Percentiles rank a stretch among this genome's conserved stretches.
phyloP scores from a whole-genome alignment of 2,888 invertebrate genomes.

The Mythimna lalbum region DNA sequence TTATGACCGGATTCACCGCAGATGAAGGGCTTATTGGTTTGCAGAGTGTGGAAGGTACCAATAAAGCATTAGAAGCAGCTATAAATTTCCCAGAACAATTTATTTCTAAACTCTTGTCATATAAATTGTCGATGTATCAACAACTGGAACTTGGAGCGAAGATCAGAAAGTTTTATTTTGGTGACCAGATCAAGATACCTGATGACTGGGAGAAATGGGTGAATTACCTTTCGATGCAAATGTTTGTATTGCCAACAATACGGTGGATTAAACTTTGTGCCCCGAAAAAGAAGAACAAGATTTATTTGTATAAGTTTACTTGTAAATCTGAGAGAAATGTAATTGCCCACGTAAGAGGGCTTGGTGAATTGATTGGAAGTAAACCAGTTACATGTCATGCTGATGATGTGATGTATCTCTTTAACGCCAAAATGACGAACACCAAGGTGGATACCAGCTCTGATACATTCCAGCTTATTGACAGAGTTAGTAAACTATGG shows the following conservation, averaged over 20 bases:
- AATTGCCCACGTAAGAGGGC: slow-evolving; percentile 45
- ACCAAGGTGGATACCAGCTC: slow-evolving; percentile 53
- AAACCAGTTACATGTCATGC: slow-evolving; percentile 64
- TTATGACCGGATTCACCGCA: slow-evolving; percentile 92
- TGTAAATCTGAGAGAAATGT: slow-evolving; percentile 71
- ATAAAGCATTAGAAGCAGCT: slow-evolving; percentile 24
- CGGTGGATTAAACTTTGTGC: slow-evolving; percentile 64
- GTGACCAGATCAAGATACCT: slow-evolving; percentile 47
- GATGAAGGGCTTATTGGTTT: slow-evolving; percentile 91
- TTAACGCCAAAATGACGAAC: slow-evolving; percentile 59
- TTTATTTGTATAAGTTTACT: slow-evolving; percentile 69
- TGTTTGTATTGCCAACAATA: slow-evolving; percentile 59
- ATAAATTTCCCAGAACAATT: slow-evolving; percentile 56
- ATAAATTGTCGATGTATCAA: slow-evolving; percentile 50
- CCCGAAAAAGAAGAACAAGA: slow-evolving; percentile 60
- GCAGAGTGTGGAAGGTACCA: slow-evolving; percentile 18
- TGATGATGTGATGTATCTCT: slow-evolving; percentile 72
- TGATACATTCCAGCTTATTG: slow-evolving; percentile 64
- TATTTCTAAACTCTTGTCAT: slow-evolving; percentile 48
- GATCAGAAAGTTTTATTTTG: slow-evolving; percentile 66
- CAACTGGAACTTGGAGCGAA: slow-evolving; percentile 64
- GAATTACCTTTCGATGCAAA: slow-evolving; percentile 53
- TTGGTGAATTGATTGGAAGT: slow-evolving; percentile 40
- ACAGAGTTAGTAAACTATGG: slow-evolving; percentile 70
- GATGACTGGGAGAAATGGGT: slow-evolving; percentile 61